A percentile compares a stretch with the other conserved stretches of the same genome.
Evolutionary conservation across 2,797 vertebrate genomes (phyloP).

Genomic region (Arctocebus calabarensis): DNA sequence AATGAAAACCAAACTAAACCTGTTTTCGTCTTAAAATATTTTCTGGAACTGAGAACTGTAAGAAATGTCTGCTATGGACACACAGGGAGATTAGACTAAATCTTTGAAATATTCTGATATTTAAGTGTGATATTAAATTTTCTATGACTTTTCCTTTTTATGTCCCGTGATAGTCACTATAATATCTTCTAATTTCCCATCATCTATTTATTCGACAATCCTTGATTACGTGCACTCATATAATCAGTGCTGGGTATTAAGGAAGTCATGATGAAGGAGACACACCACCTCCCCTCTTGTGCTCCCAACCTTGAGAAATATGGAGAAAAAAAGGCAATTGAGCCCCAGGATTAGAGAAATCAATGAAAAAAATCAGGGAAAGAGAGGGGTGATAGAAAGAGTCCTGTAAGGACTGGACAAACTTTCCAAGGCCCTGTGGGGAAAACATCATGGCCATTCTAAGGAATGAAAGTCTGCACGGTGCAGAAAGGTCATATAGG

Average conservation of each 20-base stretch:
- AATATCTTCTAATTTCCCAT: too few species aligned
- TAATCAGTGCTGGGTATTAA: neutral
- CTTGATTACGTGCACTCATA: neutral
- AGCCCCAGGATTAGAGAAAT: neutral
- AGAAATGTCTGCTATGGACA: neutral
- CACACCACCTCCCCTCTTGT: fast-evolving
- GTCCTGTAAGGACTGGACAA: neutral
- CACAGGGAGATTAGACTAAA: neutral
- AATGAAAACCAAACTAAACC: neutral
- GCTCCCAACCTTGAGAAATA: neutral
- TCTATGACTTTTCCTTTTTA: neutral
- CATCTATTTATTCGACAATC: neutral
- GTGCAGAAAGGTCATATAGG: neutral
- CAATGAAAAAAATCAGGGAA: neutral
- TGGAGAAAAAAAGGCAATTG: neutral
- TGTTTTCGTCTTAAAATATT: neutral
- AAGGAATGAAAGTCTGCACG: neutral
- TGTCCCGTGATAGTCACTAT: neutral
- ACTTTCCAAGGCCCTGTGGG: neutral
- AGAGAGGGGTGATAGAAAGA: neutral
- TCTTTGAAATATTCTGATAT: neutral
- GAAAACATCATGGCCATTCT: neutral
- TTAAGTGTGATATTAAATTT: neutral
- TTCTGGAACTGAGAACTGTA: neutral
- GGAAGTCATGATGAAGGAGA: neutral